Conservation (phyloP, 2,113 vertebrate species). For the Reinhardtius hippoglossoides region DNA sequence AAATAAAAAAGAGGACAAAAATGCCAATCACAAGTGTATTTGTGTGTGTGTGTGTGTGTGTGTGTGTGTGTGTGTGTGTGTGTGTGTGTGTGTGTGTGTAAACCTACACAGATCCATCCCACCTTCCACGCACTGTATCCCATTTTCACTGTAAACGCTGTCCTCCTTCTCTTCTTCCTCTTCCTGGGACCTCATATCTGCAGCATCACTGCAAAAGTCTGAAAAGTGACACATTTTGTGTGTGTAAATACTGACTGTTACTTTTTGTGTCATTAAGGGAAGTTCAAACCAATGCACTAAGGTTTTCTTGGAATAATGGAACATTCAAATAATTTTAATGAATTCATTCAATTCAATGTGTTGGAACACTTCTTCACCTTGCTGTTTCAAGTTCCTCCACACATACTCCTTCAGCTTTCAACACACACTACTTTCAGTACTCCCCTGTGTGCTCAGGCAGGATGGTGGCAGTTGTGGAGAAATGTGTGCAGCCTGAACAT, state of each 20-base stretch:
- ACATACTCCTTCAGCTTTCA: not conserved
- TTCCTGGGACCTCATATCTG: slow-evolving; percentile 57
- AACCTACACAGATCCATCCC: slow-evolving; percentile 42
- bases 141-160: slow-evolving; percentile 40
- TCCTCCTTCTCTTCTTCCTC: slow-evolving; percentile 60
- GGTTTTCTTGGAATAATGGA: not conserved
- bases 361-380: not conserved
- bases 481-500: slow-evolving; percentile 16
- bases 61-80: not conserved
- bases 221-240: slow-evolving; percentile 24
- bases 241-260: not conserved
- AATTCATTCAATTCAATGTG: not conserved
- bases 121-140: slow-evolving; percentile 40
- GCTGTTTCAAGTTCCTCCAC: not conserved
- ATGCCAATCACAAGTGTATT: not conserved
- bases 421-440: not conserved
- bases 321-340: not conserved
- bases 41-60: not conserved
- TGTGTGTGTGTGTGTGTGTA: slow-evolving; percentile 17
- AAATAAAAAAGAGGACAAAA: not conserved
- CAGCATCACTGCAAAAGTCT: slow-evolving; percentile 50
- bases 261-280: not conserved
- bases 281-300: too few species aligned
- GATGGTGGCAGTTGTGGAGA: slow-evolving; percentile 5
- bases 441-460: not conserved